These are phyloP conservation scores for Hoplias malabaricus DNA, from an alignment of 2,113 vertebrate genomes.

Conservation along the genomic window DNA sequence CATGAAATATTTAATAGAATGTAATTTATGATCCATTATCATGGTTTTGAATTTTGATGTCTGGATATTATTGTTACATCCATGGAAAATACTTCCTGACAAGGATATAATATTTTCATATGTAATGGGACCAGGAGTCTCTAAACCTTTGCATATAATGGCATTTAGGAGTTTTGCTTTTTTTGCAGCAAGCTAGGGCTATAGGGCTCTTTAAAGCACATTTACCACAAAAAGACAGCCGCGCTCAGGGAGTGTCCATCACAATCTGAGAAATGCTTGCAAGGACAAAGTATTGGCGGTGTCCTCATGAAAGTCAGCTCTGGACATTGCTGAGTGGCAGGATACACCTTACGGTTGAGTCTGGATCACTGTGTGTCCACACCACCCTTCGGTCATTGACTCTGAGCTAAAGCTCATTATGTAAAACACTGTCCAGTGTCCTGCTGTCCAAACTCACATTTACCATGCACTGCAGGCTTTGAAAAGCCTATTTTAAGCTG, in stretches of 20 bases:
- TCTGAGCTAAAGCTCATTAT: slow-evolving; percentile 50
- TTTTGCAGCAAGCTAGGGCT: background rate
- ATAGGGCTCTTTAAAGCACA: background rate
- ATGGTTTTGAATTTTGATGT: too few species aligned
- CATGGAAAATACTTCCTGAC: too few species aligned
- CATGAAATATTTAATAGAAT: too few species aligned
- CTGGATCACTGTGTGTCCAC: slow-evolving; percentile 17
- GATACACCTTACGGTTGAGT: slow-evolving; percentile 14
- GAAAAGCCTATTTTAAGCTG: slow-evolving; percentile 58
- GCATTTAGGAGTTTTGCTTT: background rate
- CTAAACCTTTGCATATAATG: too few species aligned
- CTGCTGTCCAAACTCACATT: slow-evolving; percentile 49
- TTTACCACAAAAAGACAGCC: background rate
- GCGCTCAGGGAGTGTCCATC: background rate
- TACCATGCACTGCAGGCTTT: slow-evolving; percentile 56
- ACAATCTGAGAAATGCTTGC: slow-evolving; percentile 34
- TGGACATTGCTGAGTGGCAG: slow-evolving; percentile 1
- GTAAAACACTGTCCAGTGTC: slow-evolving; percentile 49
- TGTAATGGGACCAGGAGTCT: too few species aligned
- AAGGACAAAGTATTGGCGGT: slow-evolving; percentile 24
- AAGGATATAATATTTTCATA: too few species aligned
- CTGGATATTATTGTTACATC: too few species aligned
- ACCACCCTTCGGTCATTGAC: slow-evolving; percentile 12
- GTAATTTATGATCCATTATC: too few species aligned
- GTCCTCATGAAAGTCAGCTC: slow-evolving; percentile 19